Evolutionary conservation across 2,113 vertebrate species (phyloP).

Genomic region (Microtus oregoni): DNA sequence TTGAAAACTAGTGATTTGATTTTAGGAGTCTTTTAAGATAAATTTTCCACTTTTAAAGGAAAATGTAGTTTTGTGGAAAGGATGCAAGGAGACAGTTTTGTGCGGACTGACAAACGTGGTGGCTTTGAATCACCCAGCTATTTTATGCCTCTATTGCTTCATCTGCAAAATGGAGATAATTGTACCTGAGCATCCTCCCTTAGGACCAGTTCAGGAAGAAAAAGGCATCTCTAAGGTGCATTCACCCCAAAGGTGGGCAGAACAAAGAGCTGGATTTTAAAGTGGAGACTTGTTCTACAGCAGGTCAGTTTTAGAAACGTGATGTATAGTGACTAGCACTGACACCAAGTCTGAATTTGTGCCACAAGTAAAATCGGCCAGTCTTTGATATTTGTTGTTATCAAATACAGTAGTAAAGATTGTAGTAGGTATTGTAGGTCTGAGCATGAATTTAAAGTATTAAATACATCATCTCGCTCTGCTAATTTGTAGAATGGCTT

Average conservation of each 20-base stretch:
- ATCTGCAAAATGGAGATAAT: background rate
- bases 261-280: background rate
- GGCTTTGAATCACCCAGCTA: background rate
- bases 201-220: background rate
- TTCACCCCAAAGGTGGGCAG: background rate
- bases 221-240: background rate
- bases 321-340: background rate
- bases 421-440: background rate
- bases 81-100: background rate
- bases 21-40: background rate
- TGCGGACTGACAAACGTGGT: background rate
- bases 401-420: background rate
- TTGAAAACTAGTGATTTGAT: conserved; percentile 6
- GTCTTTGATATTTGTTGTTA: background rate
- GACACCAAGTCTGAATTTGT: background rate
- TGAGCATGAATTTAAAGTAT: background rate
- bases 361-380: background rate
- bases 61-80: background rate
- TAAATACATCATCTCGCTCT: background rate
- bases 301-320: background rate
- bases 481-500: background rate
- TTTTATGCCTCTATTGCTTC: background rate
- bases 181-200: background rate
- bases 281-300: background rate
- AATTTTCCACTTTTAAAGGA: background rate